phyloP scores from a whole-genome alignment of 53 echinoderm and acorn worm species.

The Apostichopus leukothele region DNA sequence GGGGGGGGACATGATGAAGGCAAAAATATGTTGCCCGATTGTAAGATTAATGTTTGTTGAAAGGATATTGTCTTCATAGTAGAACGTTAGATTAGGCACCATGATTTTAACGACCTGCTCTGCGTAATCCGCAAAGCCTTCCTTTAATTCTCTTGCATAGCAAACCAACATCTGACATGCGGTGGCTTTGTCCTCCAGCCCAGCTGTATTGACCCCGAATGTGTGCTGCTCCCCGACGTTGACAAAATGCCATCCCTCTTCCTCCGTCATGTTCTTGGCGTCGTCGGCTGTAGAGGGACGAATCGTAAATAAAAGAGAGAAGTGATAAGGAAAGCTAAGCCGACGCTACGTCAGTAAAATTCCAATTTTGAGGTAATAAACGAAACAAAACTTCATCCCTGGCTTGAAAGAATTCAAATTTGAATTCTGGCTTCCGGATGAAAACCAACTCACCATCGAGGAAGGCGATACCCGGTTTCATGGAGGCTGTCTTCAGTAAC shows the following conservation, averaged over 20 bases:
- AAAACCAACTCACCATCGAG: conserved; percentile 78
- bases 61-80: conserved; percentile 99
- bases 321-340: too few species aligned
- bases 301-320: too few species aligned
- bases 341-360: too few species aligned
- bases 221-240: conserved; percentile 97
- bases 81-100: conserved; percentile 96
- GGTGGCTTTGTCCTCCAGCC: conserved; percentile 94
- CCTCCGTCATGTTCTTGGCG: conserved; percentile 89
- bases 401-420: too few species aligned
- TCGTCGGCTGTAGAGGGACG: conserved; percentile 71
- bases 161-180: conserved; percentile 99
- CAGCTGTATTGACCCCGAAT: conserved; percentile 94
- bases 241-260: conserved; percentile 99
- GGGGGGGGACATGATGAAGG: too few species aligned
- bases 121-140: conserved; percentile 86
- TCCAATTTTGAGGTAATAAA: too few species aligned
- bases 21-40: too few species aligned
- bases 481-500: conserved; percentile 86
- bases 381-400: too few species aligned
- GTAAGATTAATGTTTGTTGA: background rate
- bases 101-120: conserved; percentile 93
- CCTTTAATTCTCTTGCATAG: conserved; percentile 91
- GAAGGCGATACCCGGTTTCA: conserved; percentile 93
- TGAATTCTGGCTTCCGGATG: too few species aligned